A percentile compares a stretch with the other conserved stretches of the same genome.
phyloP scores from a whole-genome alignment of 2,113 vertebrate genomes.

The Anhinga rufa region DNA sequence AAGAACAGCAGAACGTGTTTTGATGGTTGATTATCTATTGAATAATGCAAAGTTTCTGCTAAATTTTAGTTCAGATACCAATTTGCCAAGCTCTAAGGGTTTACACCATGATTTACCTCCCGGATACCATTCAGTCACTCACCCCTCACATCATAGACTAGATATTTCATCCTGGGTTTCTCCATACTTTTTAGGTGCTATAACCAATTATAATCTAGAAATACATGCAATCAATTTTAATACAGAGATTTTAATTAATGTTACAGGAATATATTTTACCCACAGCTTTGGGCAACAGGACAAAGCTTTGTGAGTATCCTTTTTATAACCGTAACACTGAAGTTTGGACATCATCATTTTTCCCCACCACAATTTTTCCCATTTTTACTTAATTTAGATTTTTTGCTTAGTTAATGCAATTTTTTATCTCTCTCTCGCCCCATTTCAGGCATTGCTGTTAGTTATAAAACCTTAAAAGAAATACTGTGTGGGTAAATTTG shows the following conservation, averaged over 20 bases:
- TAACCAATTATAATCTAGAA: neutral
- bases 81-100: neutral
- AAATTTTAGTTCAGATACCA: neutral
- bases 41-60: neutral
- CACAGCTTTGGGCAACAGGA: neutral
- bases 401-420: neutral
- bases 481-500: slow-evolving; percentile 13
- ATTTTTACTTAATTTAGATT: neutral
- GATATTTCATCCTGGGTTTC: neutral
- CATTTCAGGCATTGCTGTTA: slow-evolving; percentile 10
- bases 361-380: neutral
- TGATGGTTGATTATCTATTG: neutral
- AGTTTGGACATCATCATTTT: neutral
- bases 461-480: slow-evolving; percentile 25
- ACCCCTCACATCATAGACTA: neutral
- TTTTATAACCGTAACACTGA: neutral
- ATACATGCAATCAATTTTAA: neutral
- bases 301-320: neutral
- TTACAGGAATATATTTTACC: neutral
- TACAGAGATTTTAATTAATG: neutral
- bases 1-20: neutral
- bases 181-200: neutral
- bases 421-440: neutral
- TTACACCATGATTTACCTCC: neutral
- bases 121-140: neutral